Conservation (phyloP, 1,140 invertebrate species). For the Drosophila mojavensis region DNA sequence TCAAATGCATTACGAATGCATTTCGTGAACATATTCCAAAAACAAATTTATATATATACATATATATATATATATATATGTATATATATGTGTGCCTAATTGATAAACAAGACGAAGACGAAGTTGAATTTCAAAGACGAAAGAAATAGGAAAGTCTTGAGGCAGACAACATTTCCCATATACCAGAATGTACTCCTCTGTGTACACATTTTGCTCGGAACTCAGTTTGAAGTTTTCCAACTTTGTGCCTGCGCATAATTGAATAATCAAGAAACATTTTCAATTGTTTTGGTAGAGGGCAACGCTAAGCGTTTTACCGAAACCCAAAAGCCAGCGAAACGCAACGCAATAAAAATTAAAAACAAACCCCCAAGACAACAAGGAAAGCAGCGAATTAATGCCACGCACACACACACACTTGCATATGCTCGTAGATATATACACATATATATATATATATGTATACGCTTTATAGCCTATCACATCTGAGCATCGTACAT, state of each 20-base stretch:
- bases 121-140: constrained; percentile 4
- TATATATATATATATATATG: no score
- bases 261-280: constrained; percentile 65
- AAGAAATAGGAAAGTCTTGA: constrained; percentile 2
- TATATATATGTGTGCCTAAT: constrained; percentile 60
- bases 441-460: no score
- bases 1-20: constrained; percentile 60
- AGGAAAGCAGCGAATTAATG: neutral
- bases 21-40: constrained; percentile 35
- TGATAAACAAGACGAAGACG: constrained; percentile 66
- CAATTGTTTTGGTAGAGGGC: constrained; percentile 61
- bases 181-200: constrained; percentile 23
- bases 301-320: constrained; percentile 33
- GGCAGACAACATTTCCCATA: constrained; percentile 17
- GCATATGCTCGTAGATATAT: no score
- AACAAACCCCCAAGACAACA: constrained; percentile 51
- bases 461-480: neutral
- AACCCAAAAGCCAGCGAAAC: constrained; percentile 36
- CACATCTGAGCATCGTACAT: constrained; percentile 14
- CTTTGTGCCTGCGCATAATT: constrained; percentile 58
- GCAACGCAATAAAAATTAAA: constrained; percentile 41
- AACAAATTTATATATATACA: constrained; percentile 11
- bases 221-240: constrained; percentile 32
- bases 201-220: constrained; percentile 29
- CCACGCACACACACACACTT: no score